Evolutionary conservation across 1,140 invertebrate genomes (phyloP), one percentile per base, ranked within the genome.

Genomic region (Drosophila subobscura): DNA sequence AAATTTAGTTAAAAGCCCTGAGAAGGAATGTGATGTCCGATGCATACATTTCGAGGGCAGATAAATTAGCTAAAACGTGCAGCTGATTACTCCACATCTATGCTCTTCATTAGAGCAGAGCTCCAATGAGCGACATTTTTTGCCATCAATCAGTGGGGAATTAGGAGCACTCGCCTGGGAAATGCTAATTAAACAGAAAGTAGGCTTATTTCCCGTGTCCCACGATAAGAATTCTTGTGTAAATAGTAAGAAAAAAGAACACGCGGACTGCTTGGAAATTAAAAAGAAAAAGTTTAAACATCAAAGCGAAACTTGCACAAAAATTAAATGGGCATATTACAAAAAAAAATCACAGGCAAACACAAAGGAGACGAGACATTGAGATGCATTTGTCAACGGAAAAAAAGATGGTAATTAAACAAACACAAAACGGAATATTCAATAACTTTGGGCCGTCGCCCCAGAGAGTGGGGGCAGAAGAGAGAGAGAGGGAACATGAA

Each of bases 351-450:
- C 50, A 40, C 37, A 50, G 47, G 44, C 29, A 65, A 78, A 77
- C 73, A 70, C 59, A 54, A 73, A 77, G 57, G 25, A 63, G 50
- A 37, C 46, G 33, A 63, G 57, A 81, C 57, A 57, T 60, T 57
- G 40, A 58, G 61, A 72, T 76, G 61, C 67, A 76, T 72, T 88
- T 83, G 71, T 76, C 83, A 83, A 83, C 58, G 83, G 22, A 47
- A 86, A 86, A 86, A 88, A 83, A 37, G 78, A 83, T 88, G 66
- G 76, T 88, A 88, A 88, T 88, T 88, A 88, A 88, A 79, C 83
- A 83, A 88, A 88, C 75, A 86, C 83, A 88, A 88, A 88, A 88
- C 75, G 61, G 83, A 88, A 86, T 86, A 72, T 88, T 88, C 81
- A 86, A 86, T 86, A 86, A 88, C 58, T 84, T 81, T 68, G 27